Base-by-base conservation (phyloP, 2,797 vertebrate genomes). In the Dendrocincla fuliginosa region DNA sequence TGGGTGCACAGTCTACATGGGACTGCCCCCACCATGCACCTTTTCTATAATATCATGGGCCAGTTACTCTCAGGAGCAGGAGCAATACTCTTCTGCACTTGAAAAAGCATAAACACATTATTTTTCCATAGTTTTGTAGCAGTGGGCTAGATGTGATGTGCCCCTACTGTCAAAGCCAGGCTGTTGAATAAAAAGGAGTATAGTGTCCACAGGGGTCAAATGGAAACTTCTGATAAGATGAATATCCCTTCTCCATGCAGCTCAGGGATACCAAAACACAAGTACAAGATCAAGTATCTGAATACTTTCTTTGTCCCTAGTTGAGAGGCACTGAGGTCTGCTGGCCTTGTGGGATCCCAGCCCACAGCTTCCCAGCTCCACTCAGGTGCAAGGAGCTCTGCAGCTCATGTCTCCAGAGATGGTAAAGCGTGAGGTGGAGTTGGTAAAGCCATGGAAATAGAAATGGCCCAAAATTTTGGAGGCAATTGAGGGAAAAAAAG, bases 401-500 rank as follows among this genome's bases (percentile, higher is more conserved):
- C 25, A 44, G 32, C 46, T 59, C 5, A 32, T 19, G 1, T 63
- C 56, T 84, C 41, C 18, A 32, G 41, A 87, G 33, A n/a, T 12
- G 11, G 20, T 33, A 57, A 57, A 80, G 8, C 3, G 0, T 27
- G 33, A 78, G 25, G 27, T 1, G 3, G 56, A 49, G 56, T 49
- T 52, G 12, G 18, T 32, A 37, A 24, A 79, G 33, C 13, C 52
- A 52, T n/a, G 32, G 44, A 80, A 87, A 79, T 14, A 86, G 30
- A 84, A 90, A 75, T 28, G 28, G 50, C 41, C 32, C 69, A 64
- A 92, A 80, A 84, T 91, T 88, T 65, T 73, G 41, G 55, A 87
- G 35, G 77, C 28, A 87, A 30, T 0, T 91, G 6, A 10, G 7
- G 10, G 7, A 16, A 12, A 32, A 23, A 65, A 61, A 18, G 19